Evolutionary conservation across 2,888 invertebrate genomes (phyloP).

Genomic region (Idaea dimidiata): DNA sequence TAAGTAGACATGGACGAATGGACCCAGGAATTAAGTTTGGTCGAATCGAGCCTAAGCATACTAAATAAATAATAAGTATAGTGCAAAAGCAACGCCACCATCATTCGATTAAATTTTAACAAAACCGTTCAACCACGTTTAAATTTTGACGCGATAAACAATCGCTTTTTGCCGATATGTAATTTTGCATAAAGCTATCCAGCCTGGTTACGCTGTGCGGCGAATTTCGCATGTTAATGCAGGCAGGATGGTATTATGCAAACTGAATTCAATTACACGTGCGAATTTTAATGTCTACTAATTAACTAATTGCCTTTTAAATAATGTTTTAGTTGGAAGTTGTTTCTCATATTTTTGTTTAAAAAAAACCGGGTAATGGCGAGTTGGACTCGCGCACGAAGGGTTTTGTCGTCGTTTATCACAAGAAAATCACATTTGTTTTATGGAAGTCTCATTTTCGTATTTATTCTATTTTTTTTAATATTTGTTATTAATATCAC

Average conservation of each 20-base stretch:
- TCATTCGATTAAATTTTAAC: conserved; percentile 7
- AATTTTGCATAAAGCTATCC: conserved; percentile 4
- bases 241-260: conserved; percentile 42
- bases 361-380: too few relatives aligned
- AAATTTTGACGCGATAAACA: conserved; percentile 3
- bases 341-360: not conserved
- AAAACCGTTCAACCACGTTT: not conserved
- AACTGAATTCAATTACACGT: conserved; percentile 44
- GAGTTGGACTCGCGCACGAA: too few relatives aligned
- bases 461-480: too few relatives aligned
- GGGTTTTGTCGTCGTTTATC: too few relatives aligned
- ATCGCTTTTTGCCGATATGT: conserved; percentile 4
- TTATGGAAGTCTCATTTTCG: too few relatives aligned
- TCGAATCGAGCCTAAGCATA: too few relatives aligned
- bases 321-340: not conserved
- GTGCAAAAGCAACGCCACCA: not conserved
- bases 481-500: too few relatives aligned
- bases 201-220: conserved; percentile 20
- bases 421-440: too few relatives aligned
- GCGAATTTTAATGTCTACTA: conserved; percentile 34
- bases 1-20: too few relatives aligned
- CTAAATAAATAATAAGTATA: not conserved
- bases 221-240: conserved; percentile 37
- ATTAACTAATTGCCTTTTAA: conserved; percentile 23
- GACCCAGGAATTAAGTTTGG: too few relatives aligned